These are phyloP conservation scores for Drosophila emarginata DNA, from an alignment of 2,888 invertebrate genomes.

Conservation along the genomic window DNA sequence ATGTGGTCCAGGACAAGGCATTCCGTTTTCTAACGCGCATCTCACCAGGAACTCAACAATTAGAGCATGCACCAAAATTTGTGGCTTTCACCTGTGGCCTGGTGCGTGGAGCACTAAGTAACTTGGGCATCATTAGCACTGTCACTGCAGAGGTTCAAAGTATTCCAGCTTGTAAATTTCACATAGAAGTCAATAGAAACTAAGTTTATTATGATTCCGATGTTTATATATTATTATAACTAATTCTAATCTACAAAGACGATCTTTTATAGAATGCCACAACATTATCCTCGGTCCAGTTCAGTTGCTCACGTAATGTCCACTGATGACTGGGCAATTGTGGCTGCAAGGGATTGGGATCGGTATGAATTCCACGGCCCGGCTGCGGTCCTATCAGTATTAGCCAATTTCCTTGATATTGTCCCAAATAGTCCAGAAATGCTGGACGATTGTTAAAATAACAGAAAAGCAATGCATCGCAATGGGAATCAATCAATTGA, in stretches of 20 bases:
- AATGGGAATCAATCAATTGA: conserved; percentile 53
- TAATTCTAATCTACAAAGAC: conserved; percentile 32
- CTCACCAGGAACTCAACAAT: conserved; percentile 94
- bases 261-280: conserved; percentile 85
- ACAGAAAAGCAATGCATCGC: conserved; percentile 88
- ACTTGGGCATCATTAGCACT: conserved; percentile 95
- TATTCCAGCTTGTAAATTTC: conserved; percentile 96
- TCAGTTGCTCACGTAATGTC: conserved; percentile 84
- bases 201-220: conserved; percentile 70
- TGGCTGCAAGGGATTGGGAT: conserved; percentile 87
- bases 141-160: conserved; percentile 97
- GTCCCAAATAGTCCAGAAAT: conserved; percentile 87
- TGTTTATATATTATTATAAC: conserved; percentile 20
- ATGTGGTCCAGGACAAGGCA: conserved; percentile 97
- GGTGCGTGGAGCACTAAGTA: conserved; percentile 96
- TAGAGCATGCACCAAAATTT: conserved; percentile 95
- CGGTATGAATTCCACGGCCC: conserved; percentile 86
- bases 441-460: conserved; percentile 90
- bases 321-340: conserved; percentile 84
- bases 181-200: conserved; percentile 92
- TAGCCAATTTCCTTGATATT: conserved; percentile 86
- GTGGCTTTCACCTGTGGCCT: conserved; percentile 98
- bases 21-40: conserved; percentile 95
- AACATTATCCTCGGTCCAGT: conserved; percentile 86
- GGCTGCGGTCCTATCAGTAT: conserved; percentile 89